Percentiles rank a stretch among this genome's conserved stretches.
These are phyloP conservation scores for Caerostris extrusa DNA, from an alignment of 1,140 invertebrate species.

Conservation along the genomic window DNA sequence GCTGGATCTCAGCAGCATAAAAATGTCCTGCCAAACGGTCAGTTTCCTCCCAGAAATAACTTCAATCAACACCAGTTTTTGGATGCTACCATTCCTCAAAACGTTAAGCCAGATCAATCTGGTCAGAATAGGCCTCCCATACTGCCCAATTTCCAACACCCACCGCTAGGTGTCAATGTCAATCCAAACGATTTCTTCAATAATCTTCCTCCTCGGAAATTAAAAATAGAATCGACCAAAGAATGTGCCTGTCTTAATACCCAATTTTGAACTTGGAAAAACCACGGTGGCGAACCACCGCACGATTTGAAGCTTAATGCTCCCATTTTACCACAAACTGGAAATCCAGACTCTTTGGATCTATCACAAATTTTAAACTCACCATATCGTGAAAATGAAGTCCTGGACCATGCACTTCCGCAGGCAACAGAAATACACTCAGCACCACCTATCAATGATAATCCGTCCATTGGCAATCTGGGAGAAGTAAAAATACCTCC, in stretches of 20 bases:
- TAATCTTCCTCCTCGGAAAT: conserved; percentile 44
- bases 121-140: conserved; percentile 65
- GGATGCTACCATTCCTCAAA: conserved; percentile 48
- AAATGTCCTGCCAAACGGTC: conserved; percentile 31
- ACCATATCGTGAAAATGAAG: conserved; percentile 47
- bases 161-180: conserved; percentile 12
- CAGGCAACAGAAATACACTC: conserved; percentile 17
- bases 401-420: conserved; percentile 19
- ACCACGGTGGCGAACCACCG: background rate
- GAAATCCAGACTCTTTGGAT: conserved; percentile 24
- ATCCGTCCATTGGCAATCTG: background rate
- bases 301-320: conserved; percentile 29
- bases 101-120: conserved; percentile 61
- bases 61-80: conserved; percentile 40
- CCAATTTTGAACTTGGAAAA: conserved; percentile 34
- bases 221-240: conserved; percentile 52
- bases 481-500: background rate
- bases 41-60: conserved; percentile 47
- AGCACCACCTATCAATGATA: background rate
- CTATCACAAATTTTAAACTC: conserved; percentile 41
- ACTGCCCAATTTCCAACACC: conserved; percentile 68
- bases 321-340: conserved; percentile 53
- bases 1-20: conserved; percentile 27
- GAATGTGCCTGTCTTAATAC: conserved; percentile 31
- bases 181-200: conserved; percentile 68